Conservation (phyloP, 2,113 vertebrate genomes). For the Syrmaticus mikado region DNA sequence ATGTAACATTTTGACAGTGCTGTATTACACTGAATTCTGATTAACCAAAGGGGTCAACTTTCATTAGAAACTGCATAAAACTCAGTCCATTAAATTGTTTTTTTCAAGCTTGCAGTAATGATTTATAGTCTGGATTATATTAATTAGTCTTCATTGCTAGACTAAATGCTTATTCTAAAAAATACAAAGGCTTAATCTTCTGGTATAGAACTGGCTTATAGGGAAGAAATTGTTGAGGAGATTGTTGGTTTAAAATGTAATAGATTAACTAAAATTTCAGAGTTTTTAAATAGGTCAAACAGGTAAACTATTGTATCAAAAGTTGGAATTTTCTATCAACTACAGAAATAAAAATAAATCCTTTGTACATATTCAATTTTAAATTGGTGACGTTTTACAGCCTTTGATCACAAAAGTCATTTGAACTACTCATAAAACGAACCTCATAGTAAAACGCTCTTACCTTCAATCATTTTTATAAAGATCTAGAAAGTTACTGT, state of each 20-base stretch:
- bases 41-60: constrained; percentile 52
- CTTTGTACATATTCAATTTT: not conserved
- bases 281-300: not conserved
- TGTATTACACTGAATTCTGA: constrained; percentile 55
- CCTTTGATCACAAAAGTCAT: not conserved
- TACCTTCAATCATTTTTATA: not conserved
- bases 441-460: not conserved
- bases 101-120: constrained; percentile 25
- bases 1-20: not conserved
- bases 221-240: not conserved
- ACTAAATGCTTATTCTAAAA: constrained; percentile 16
- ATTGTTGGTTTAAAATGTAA: not conserved
- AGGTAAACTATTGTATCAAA: not conserved
- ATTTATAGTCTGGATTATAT: constrained; percentile 49
- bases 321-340: not conserved
- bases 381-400: not conserved
- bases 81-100: constrained; percentile 53
- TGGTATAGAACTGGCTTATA: not conserved
- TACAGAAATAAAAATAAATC: not conserved
- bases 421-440: not conserved
- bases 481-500: not conserved
- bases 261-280: not conserved
- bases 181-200: not conserved
- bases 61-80: constrained; percentile 63
- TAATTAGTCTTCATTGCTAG: constrained; percentile 33